Evolutionary conservation across 2,113 vertebrate species (phyloP), one percentile per base, ranked within the genome.

Genomic region (Thalassarche chlororhynchos): DNA sequence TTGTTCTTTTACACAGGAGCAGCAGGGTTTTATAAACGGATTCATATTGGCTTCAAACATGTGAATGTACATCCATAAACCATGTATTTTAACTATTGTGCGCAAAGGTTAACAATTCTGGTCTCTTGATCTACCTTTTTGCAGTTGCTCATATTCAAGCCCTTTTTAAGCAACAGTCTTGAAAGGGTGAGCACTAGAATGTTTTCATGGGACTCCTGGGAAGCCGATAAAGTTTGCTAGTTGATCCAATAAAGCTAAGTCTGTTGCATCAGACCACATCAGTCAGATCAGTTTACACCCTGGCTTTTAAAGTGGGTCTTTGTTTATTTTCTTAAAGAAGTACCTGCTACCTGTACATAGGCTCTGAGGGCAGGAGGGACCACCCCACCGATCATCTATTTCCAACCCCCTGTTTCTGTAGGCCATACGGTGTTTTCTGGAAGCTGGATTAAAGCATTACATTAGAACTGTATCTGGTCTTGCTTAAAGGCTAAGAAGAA

Each of bases 261-360:
- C 89, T 82, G 81, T 82, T 84, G 75, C 87, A 96, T 94, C 91
- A 91, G 89, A 68, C 96, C 84, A 72, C 83, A 89, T 97, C 96
- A 96, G 58, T 84, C 89, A 90, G 96, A 95, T 97, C 96, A 87
- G 40, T 96, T 97, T 96, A 94, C 84, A 62, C 40, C 57, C 62
- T 34, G 70, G 49, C 97, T 89, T 96, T 96, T 91, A 89, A 94
- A 93, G 81, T 3, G 2, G 58, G 34, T 70, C 84, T 95, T 93
- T 96, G 91, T 96, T 97, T 96, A 80, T 97, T 90, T 97, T 95
- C 68, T 69, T 84, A 66, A 91, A 96, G 87, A 87, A 93, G 87
- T 96, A 91, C 89, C 87, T 95, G 80, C 87, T 94, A 93, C 97
- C 96, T 94, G 90, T 69, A 87, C 70, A 57, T 42, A 38, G 72